Conservation (phyloP, 2,888 invertebrate genomes). For the Dryococelus australis region DNA sequence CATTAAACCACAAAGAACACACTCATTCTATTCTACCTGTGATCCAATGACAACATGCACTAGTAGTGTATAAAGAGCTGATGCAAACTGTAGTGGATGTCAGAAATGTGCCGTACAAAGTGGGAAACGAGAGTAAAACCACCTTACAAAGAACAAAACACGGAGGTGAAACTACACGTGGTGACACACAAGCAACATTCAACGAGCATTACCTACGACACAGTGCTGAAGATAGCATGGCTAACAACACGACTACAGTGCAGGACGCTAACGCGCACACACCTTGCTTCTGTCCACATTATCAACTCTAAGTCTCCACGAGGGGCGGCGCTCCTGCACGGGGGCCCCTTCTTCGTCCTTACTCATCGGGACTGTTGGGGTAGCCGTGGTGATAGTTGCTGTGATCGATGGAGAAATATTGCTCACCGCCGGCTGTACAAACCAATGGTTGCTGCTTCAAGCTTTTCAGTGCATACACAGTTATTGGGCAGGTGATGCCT, state of each 20-base stretch:
- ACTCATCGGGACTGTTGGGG: slow-evolving; percentile 59
- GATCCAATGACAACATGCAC: neutral
- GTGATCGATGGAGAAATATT: slow-evolving; percentile 57
- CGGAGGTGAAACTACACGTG: too few species aligned
- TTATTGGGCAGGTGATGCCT: neutral
- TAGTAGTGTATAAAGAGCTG: neutral
- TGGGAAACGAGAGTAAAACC: neutral
- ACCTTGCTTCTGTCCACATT: slow-evolving; percentile 83
- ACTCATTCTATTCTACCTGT: neutral
- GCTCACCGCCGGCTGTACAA: slow-evolving; percentile 38
- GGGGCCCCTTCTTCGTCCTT: slow-evolving; percentile 41
- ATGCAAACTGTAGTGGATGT: neutral
- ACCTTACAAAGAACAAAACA: too few species aligned
- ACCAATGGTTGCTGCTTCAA: slow-evolving; percentile 28
- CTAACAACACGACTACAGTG: slow-evolving; percentile 20
- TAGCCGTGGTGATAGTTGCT: slow-evolving; percentile 66
- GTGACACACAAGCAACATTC: too few species aligned
- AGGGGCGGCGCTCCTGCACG: slow-evolving; percentile 80
- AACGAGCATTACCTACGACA: neutral
- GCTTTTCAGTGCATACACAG: neutral
- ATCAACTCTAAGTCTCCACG: slow-evolving; percentile 91
- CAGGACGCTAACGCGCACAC: slow-evolving; percentile 50
- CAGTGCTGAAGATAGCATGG: neutral
- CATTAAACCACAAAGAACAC: neutral
- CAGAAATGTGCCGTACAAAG: neutral